Base-by-base conservation (phyloP, 2,113 vertebrate species). In the Lycaon pictus region DNA sequence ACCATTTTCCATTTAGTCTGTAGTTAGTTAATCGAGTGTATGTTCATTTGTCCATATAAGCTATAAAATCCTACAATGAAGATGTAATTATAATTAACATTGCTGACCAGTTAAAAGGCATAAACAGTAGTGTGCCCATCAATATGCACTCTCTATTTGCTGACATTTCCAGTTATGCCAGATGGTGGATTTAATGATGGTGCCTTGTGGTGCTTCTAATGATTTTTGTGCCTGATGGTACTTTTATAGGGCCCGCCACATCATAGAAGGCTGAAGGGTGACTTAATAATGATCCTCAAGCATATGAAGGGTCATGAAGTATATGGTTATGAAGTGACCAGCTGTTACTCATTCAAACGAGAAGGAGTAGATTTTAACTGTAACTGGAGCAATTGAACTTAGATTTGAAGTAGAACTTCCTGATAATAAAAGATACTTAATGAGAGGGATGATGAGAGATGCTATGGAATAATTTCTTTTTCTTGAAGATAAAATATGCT, bases 51-150 rank as follows among this genome's bases (percentile, higher is more conserved):
- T 90, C 96, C 97, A 56, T 86, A 94, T 63, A 95, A 97, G 96
- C 98, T 96, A 90, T 98, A 97, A 98, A 98, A 89, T 90, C 95
- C 93, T 97, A 97, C 95, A 96, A 53, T 95, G 97, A 97, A 90
- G 48, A 97, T 92, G 80, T 97, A 93, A 96, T 98, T 98, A 97
- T 92, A 96, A 98, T 98, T 98, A 98, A 94, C 97, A 92, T 92
- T 96, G 55, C 27, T 98, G 97, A 89, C 96, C 97, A 98, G 97
- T 96, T 96, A 87, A 94, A 82, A 97, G 93, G 93, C 11, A 25
- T 96, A 96, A 98, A 96, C 96, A 96, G 97, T 82, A 93, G 27
- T 77, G 3, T 88, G 55, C 17, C 95, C 91, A 96, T 90, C 83
- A 97, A 96, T 37, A 69, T 97, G 94, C 35, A 92, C 94, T 94